These are phyloP conservation scores for Mythimna impura DNA, from an alignment of 2,888 invertebrate species.

Conservation along the genomic window DNA sequence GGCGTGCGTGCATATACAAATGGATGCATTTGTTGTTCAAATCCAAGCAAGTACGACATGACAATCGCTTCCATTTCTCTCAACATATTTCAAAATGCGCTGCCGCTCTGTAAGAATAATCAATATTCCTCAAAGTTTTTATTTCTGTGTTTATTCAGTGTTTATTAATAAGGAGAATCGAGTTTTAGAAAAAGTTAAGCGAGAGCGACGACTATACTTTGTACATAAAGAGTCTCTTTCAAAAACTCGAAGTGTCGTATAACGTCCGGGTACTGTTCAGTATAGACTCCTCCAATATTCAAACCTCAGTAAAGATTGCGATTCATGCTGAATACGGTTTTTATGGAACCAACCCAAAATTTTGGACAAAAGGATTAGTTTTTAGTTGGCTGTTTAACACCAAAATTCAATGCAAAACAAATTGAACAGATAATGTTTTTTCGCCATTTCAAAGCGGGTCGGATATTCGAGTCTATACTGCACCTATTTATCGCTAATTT, in stretches of 20 bases:
- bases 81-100: too few species aligned
- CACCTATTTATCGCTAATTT: conserved; percentile 12
- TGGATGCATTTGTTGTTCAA: too few species aligned
- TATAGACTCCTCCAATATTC: conserved; percentile 8
- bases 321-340: background rate
- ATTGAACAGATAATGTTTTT: background rate
- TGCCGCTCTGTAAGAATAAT: too few species aligned
- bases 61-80: too few species aligned
- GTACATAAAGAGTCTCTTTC: background rate
- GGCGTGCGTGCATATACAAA: too few species aligned
- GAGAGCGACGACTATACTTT: too few species aligned
- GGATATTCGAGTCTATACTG: conserved; percentile 7
- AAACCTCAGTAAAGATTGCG: background rate
- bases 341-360: background rate
- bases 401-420: too few species aligned
- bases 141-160: background rate
- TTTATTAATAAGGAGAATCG: background rate
- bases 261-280: background rate
- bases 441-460: background rate
- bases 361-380: too few species aligned
- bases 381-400: too few species aligned
- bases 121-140: too few species aligned
- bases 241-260: conserved; percentile 12
- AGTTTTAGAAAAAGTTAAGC: background rate
- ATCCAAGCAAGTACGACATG: too few species aligned